Base-by-base conservation (phyloP, 1,140 invertebrate species). In the Potamilus streckersoni region DNA sequence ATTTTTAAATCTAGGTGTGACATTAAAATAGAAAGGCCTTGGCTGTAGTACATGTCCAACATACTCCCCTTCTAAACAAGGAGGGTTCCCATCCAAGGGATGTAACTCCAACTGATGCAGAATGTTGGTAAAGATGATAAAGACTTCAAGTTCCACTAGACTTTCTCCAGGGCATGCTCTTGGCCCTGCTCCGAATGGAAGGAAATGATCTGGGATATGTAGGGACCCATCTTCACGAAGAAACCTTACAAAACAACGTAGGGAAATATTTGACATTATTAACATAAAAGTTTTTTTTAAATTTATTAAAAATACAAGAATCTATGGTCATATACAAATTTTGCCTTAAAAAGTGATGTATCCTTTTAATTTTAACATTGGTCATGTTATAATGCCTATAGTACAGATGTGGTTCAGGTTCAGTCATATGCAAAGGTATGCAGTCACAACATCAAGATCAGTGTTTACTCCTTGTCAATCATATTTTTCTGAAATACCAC, bases 121-220 rank as follows among this genome's bases (percentile, higher is more conserved):
- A 20, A 87, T 73, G 57, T 74, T 70, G 2, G 83, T 75, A 68
- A 84, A 82, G 69, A 85, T 85, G 15, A 87, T 71, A 73, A 84
- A 87, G 16, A 86, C 63, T 56, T 80, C 63, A 4, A 83, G 69
- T 17, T 85, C 81, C 0, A 81, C 82, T 20, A 87, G 63, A 57
- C 78, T 80, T 59, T 85, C 81, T n/a, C 84, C 85, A 0, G 83
- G 81, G 75, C 85, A 87, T 6, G 78, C 58, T 57, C 85, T 67
- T 11, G 70, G 58, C 19, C 85, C 85, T 2, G 73, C 72, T 20
- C 85, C 83, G 77, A 82, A 87, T 16, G 84, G 85, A 56, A 85
- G n/a, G 67, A 82, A 87, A 58, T 80, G 73, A 64, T 87, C 83
- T 17, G 85, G 85, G 19, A 87, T 82, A 8, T 68, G 69, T 56